Evolutionary conservation across 1,140 invertebrate genomes (phyloP).

Genomic region (Platorchestia sp.): DNA sequence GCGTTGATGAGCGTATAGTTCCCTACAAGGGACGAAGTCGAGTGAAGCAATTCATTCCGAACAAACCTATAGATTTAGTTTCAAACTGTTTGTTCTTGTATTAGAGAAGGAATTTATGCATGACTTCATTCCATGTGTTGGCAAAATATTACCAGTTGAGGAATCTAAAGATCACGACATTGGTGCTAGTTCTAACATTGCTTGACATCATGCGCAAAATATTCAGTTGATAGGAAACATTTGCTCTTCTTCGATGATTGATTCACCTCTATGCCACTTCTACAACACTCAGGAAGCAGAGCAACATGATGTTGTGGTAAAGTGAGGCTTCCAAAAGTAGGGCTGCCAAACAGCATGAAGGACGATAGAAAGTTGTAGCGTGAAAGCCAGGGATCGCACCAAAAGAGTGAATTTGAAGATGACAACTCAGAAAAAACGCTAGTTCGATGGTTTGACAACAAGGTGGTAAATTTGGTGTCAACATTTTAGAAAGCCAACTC

Average conservation of each 20-base stretch:
- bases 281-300: constrained; percentile 62
- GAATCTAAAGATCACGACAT: constrained; percentile 58
- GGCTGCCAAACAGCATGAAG: constrained; percentile 50
- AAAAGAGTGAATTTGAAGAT: constrained; percentile 57
- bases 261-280: too few relatives aligned
- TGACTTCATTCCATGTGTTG: constrained; percentile 66
- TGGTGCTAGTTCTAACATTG: constrained; percentile 63
- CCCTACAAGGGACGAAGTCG: constrained; percentile 65
- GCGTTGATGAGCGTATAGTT: constrained; percentile 66
- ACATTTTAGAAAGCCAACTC: constrained; percentile 44
- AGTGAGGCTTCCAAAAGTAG: constrained; percentile 56
- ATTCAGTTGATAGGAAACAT: constrained; percentile 65
- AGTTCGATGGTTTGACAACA: constrained; percentile 54
- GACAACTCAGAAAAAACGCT: constrained; percentile 1
- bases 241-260: constrained; percentile 67
- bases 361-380: constrained; percentile 41
- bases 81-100: constrained; percentile 64
- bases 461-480: constrained; percentile 52
- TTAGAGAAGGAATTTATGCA: constrained; percentile 63
- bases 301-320: constrained; percentile 62
- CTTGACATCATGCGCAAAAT: too few relatives aligned
- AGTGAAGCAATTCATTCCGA: constrained; percentile 66
- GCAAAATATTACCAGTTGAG: too few relatives aligned
- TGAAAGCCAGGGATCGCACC: constrained; percentile 49
- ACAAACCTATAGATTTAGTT: constrained; percentile 67